A percentile compares a stretch with the other conserved stretches of the same genome.
phyloP scores from a whole-genome alignment of 2,113 vertebrate species.

The Platanista minor region DNA sequence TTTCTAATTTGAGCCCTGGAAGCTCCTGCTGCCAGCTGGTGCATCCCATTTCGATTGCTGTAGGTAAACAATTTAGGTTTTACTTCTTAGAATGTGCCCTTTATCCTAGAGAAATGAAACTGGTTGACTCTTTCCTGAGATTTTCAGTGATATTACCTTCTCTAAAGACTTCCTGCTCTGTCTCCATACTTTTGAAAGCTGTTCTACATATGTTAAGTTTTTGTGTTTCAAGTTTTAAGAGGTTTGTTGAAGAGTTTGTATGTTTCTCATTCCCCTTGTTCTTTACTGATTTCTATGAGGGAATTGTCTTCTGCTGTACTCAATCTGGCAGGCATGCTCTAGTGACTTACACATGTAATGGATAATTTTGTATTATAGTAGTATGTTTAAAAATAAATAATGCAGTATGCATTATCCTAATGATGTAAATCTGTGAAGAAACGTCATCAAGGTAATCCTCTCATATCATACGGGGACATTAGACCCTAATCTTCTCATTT shows the following conservation, averaged over 20 bases:
- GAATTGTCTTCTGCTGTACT: neutral
- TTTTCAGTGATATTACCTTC: neutral
- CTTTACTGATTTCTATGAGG: neutral
- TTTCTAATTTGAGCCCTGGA: neutral
- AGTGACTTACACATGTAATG: neutral
- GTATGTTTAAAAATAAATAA: neutral
- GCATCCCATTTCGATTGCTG: neutral
- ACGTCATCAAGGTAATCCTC: neutral
- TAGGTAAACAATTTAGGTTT: neutral
- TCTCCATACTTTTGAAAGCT: neutral
- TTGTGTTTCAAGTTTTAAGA: neutral
- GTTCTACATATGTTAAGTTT: neutral
- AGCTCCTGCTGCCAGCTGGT: neutral
- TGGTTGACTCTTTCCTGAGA: neutral
- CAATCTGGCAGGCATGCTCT: neutral
- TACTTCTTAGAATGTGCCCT: neutral
- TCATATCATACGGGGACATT: neutral
- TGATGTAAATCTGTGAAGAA: neutral
- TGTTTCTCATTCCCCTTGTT: neutral
- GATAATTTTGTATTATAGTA: neutral
- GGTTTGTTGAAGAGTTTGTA: neutral
- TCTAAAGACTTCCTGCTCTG: neutral
- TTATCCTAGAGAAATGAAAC: neutral
- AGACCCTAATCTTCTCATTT: neutral
- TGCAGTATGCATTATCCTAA: neutral